These are phyloP conservation scores for Colletes collaris DNA, from an alignment of 2,888 invertebrate species.

Conservation along the genomic window DNA sequence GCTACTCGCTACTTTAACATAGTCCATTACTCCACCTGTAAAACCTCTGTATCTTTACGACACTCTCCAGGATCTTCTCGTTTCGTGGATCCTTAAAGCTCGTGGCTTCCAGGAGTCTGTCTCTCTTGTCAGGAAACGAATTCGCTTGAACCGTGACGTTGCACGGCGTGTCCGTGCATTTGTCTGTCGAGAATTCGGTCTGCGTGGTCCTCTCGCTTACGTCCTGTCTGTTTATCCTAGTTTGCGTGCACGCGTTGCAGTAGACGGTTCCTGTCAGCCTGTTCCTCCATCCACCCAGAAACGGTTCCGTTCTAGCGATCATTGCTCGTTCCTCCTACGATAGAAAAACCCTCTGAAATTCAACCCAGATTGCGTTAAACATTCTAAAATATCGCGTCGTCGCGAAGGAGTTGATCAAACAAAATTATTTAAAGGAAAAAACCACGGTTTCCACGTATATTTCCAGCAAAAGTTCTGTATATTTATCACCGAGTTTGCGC, in stretches of 20 bases:
- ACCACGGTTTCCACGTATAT: no score
- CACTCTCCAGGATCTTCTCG: conserved; percentile 54
- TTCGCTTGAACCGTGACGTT: conserved; percentile 71
- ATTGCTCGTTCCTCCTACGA: not conserved
- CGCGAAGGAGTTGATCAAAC: no score
- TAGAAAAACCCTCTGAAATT: not conserved
- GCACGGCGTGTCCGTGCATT: conserved; percentile 47
- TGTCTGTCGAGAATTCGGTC: conserved; percentile 81
- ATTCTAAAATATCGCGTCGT: no score
- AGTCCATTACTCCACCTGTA: conserved; percentile 69
- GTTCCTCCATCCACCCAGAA: conserved; percentile 87
- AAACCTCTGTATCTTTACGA: conserved; percentile 75
- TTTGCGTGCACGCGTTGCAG: conserved; percentile 93
- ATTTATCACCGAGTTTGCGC: not conserved
- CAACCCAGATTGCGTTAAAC: no score
- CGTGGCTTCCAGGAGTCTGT: conserved; percentile 64
- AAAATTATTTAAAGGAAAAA: no score
- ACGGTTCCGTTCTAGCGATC: conserved; percentile 84
- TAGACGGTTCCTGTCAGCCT: conserved; percentile 88
- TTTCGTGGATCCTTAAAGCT: not conserved
- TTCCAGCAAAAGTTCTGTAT: not conserved
- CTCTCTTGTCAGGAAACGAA: conserved; percentile 69
- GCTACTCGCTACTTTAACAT: no score
- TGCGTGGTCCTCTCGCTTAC: conserved; percentile 84
- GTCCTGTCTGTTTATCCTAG: conserved; percentile 75